A percentile compares a stretch with the other conserved stretches of the same genome.
These are phyloP conservation scores for Arbacia lixula DNA, from an alignment of 53 echinoderm and acorn worm genomes.

Conservation along the genomic window DNA sequence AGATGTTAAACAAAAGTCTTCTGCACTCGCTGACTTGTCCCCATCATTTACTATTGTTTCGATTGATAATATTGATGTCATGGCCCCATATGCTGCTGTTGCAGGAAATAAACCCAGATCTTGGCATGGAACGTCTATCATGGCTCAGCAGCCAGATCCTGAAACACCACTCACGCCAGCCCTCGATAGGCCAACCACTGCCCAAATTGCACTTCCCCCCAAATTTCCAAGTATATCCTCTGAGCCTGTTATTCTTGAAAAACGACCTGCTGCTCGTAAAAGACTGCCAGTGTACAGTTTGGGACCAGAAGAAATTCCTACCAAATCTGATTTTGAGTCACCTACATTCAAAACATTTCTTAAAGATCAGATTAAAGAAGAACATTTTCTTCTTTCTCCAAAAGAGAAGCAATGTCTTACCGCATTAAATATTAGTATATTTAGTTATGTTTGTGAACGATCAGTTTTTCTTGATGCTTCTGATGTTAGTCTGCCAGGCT, in stretches of 20 bases:
- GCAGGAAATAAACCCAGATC: conserved; percentile 30
- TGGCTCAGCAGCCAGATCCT: conserved; percentile 43
- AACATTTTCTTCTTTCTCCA: background rate
- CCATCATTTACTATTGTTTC: conserved; percentile 37
- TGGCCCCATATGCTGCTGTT: conserved; percentile 51
- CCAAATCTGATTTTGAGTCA: background rate
- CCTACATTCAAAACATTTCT: background rate
- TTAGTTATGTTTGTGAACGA: conserved; percentile 18
- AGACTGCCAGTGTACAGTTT: background rate
- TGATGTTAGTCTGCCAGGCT: background rate
- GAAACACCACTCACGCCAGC: background rate
- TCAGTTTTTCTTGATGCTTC: background rate
- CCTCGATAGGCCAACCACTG: background rate
- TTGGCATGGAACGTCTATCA: conserved; percentile 60
- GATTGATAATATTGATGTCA: conserved; percentile 59
- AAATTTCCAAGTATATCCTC: background rate
- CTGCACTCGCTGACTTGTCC: background rate
- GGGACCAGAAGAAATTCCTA: background rate
- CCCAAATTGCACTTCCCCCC: background rate
- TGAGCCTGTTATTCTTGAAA: background rate
- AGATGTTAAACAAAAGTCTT: background rate
- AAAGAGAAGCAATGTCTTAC: background rate
- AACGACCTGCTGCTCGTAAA: background rate
- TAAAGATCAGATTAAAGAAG: background rate
- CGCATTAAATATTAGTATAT: background rate